A percentile compares a stretch with the other conserved stretches of the same genome.
Conservation (phyloP, 2,797 vertebrate species). For the Leucoraja ocellata region DNA sequence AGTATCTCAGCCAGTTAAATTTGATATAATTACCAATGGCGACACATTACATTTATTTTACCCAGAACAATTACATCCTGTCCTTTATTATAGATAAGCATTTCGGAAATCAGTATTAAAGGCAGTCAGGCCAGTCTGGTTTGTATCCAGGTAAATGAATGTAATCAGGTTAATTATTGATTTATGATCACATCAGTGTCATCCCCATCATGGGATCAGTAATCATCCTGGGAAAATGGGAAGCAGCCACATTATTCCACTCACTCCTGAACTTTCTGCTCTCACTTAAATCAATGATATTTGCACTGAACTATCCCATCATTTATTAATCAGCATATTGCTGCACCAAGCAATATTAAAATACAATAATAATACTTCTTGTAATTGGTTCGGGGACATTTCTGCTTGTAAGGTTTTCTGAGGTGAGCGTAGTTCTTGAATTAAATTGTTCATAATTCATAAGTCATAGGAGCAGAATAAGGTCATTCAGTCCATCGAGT, state of each 20-base stretch:
- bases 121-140: conserved; percentile 18
- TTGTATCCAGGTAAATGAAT: conserved; percentile 34
- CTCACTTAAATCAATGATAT: conserved; percentile 23
- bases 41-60: background rate
- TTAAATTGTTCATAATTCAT: background rate
- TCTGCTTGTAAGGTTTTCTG: background rate
- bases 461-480: no score
- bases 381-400: background rate
- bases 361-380: background rate
- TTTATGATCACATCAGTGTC: conserved; percentile 36
- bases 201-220: background rate
- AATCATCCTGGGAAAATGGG: background rate
- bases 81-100: conserved; percentile 10
- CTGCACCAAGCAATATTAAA: background rate
- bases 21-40: conserved; percentile 14
- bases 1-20: background rate
- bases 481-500: no score
- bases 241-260: background rate
- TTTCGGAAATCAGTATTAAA: conserved; percentile 33
- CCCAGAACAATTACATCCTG: background rate
- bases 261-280: background rate
- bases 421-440: background rate
- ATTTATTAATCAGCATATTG: background rate
- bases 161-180: conserved; percentile 33
- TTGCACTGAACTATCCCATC: background rate